phyloP scores from a whole-genome alignment of 1,140 invertebrate species.

The Neuroterus valhalla region DNA sequence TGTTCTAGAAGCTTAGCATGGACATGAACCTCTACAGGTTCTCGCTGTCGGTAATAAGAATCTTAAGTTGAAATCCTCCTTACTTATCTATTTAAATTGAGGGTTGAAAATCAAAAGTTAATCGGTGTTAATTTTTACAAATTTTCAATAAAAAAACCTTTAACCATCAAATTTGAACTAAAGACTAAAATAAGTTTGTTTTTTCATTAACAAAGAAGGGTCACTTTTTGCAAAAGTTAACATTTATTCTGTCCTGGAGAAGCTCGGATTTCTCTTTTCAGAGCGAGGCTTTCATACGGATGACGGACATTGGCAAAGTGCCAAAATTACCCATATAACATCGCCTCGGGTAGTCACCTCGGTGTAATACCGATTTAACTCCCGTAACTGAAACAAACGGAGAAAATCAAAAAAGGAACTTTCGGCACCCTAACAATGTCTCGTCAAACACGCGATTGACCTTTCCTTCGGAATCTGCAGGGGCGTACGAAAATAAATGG shows the following conservation, averaged over 20 bases:
- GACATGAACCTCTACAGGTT: too few relatives aligned
- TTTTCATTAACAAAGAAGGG: too few relatives aligned
- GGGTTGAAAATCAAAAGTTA: too few relatives aligned
- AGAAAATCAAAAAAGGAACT: constrained; percentile 51
- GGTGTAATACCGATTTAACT: constrained; percentile 68
- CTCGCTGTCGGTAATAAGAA: too few relatives aligned
- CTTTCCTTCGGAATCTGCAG: not conserved
- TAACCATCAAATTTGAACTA: too few relatives aligned
- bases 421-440: constrained; percentile 47
- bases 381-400: constrained; percentile 52
- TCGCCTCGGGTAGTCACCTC: constrained; percentile 38
- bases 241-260: constrained; percentile 37
- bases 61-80: too few relatives aligned
- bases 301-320: constrained; percentile 61
- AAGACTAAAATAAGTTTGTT: too few relatives aligned
- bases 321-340: constrained; percentile 61
- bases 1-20: too few relatives aligned
- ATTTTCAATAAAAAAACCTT: too few relatives aligned
- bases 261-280: constrained; percentile 46
- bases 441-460: constrained; percentile 10
- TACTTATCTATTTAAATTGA: too few relatives aligned
- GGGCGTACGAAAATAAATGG: constrained; percentile 2
- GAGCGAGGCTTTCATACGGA: constrained; percentile 41
- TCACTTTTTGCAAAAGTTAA: too few relatives aligned
- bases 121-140: too few relatives aligned